phyloP scores from a whole-genome alignment of 1,140 invertebrate species.

The Neodiprion fabricii region DNA sequence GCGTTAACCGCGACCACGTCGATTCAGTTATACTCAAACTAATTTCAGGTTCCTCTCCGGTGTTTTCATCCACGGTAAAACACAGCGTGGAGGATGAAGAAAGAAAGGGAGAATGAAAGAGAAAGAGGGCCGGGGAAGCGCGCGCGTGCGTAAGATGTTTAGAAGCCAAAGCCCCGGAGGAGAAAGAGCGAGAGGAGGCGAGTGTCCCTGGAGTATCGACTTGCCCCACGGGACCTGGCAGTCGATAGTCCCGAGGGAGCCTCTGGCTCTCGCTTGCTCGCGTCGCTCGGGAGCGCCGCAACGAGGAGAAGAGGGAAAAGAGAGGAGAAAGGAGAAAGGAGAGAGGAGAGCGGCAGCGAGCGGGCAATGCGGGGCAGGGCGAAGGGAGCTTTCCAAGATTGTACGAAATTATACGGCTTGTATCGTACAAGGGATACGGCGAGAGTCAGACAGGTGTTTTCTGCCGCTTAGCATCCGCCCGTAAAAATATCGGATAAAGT shows the following conservation, averaged over 20 bases:
- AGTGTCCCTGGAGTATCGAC: slow-evolving; percentile 62
- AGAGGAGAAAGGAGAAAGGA: slow-evolving; percentile 13
- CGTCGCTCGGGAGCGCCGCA: slow-evolving; percentile 14
- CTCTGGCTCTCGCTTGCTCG: slow-evolving; percentile 32
- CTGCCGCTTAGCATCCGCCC: background rate
- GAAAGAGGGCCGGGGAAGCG: slow-evolving; percentile 13
- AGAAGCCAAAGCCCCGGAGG: slow-evolving; percentile 19
- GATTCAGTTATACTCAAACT: background rate
- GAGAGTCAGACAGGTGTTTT: background rate
- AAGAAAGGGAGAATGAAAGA: background rate
- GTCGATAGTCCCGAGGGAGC: slow-evolving; percentile 60
- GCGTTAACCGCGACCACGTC: background rate
- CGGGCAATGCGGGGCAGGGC: background rate
- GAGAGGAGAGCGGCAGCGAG: slow-evolving; percentile 16
- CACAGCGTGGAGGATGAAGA: slow-evolving; percentile 10
- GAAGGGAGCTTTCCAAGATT: slow-evolving; percentile 41
- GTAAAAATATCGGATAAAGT: background rate
- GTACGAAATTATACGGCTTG: slow-evolving; percentile 52
- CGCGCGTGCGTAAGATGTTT: slow-evolving; percentile 7
- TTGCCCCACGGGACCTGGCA: slow-evolving; percentile 57
- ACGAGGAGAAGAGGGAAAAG: background rate
- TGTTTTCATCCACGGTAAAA: slow-evolving; percentile 8
- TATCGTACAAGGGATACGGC: slow-evolving; percentile 30
- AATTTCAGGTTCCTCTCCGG: background rate
- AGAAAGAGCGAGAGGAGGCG: slow-evolving; percentile 43